A percentile compares a stretch with the other conserved stretches of the same genome.
phyloP scores from a whole-genome alignment of 2,797 vertebrate genomes.

The Galaxias olidus region DNA sequence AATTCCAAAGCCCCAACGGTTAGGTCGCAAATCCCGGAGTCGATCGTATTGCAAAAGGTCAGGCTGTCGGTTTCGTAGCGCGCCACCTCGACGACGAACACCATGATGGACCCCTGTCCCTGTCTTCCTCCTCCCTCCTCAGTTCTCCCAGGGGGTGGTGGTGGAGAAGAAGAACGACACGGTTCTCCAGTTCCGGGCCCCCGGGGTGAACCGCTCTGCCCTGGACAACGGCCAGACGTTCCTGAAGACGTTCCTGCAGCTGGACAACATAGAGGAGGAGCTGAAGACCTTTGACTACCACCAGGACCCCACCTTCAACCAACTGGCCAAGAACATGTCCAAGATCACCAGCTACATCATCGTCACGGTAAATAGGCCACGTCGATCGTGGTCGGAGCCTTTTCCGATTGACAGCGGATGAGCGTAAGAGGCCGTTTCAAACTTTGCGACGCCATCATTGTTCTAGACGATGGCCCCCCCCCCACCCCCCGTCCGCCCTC shows the following conservation, averaged over 20 bases:
- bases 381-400: not conserved
- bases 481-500: no score
- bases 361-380: conserved; percentile 53
- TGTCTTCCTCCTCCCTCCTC: conserved; percentile 3
- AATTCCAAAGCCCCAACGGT: no score
- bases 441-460: no score
- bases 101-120: not conserved
- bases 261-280: conserved; percentile 80
- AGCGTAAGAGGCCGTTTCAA: no score
- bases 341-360: conserved; percentile 75
- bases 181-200: conserved; percentile 82
- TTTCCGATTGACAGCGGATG: not conserved
- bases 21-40: no score
- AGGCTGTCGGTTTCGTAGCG: not conserved
- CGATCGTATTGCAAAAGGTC: not conserved
- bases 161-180: conserved; percentile 83
- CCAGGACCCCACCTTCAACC: conserved; percentile 81
- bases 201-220: conserved; percentile 66
- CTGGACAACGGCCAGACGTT: conserved; percentile 66
- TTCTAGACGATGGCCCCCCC: not conserved
- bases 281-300: conserved; percentile 84
- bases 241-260: conserved; percentile 70
- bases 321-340: conserved; percentile 80
- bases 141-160: conserved; percentile 70
- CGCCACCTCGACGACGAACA: not conserved